Percentiles rank a stretch among this genome's conserved stretches.
Conservation (phyloP, 2,113 vertebrate genomes). For the Nesospiza acunhae region DNA sequence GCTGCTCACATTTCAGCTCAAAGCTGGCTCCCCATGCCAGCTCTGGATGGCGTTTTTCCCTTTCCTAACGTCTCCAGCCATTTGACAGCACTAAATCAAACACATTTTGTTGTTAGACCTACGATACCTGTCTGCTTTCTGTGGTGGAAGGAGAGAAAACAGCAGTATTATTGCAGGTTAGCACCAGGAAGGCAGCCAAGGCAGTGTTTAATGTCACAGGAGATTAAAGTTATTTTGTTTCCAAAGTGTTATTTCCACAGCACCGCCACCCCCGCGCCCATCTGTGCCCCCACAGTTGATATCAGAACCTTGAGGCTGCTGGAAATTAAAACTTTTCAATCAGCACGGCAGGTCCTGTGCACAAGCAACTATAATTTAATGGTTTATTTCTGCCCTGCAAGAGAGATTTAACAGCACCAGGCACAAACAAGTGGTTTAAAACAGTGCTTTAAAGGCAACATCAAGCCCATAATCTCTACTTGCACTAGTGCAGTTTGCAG, state of each 20-base stretch:
- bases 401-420: not conserved
- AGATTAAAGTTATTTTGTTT: conserved; percentile 63
- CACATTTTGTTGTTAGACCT: conserved; percentile 2
- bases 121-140: conserved; percentile 22
- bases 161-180: conserved; percentile 43
- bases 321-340: conserved; percentile 33
- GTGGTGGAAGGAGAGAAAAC: conserved; percentile 29
- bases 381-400: not conserved
- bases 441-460: not conserved
- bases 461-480: not conserved
- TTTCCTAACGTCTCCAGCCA: conserved; percentile 13
- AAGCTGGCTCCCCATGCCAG: conserved; percentile 15
- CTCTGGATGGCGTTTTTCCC: conserved; percentile 11
- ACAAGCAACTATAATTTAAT: not conserved
- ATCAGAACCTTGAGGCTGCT: conserved; percentile 35
- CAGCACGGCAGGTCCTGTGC: not conserved
- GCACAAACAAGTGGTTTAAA: not conserved
- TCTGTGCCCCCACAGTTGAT: not conserved
- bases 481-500: not conserved
- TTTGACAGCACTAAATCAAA: conserved; percentile 38
- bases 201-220: conserved; percentile 47
- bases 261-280: conserved; percentile 30
- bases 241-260: conserved; percentile 50
- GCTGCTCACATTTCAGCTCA: conserved; percentile 54
- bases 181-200: conserved; percentile 32